phyloP scores from a whole-genome alignment of 1,140 invertebrate genomes.

The Phymorhynchus buccinoides region DNA sequence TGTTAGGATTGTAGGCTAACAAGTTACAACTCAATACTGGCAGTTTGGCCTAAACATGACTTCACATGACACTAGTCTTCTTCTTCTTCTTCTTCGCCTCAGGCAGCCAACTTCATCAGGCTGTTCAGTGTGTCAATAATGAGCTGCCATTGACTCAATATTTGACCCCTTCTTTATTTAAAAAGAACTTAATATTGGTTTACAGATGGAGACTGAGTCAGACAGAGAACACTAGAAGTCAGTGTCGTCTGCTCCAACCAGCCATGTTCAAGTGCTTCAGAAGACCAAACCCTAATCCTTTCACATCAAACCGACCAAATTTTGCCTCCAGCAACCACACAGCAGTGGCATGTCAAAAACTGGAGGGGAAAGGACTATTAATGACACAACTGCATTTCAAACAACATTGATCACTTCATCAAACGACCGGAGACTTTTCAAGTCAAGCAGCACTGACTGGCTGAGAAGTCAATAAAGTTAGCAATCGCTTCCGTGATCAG shows the following conservation, averaged over 20 bases:
- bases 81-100: too few relatives aligned
- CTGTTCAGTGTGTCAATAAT: too few relatives aligned
- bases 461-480: not conserved
- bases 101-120: too few relatives aligned
- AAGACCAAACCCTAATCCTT: not conserved
- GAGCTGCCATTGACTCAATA: too few relatives aligned
- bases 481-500: constrained; percentile 21
- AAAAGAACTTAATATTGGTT: too few relatives aligned
- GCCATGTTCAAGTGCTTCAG: constrained; percentile 23
- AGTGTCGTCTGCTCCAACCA: constrained; percentile 5
- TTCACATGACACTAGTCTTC: too few relatives aligned
- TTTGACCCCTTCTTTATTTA: too few relatives aligned
- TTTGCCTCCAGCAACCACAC: constrained; percentile 18
- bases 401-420: not conserved
- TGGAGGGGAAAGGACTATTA: not conserved
- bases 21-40: too few relatives aligned
- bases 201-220: too few relatives aligned
- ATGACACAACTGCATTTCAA: not conserved
- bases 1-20: too few relatives aligned
- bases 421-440: not conserved
- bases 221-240: too few relatives aligned
- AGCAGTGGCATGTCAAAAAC: constrained; percentile 27
- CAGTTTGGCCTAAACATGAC: too few relatives aligned
- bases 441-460: not conserved
- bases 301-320: constrained; percentile 5